phyloP scores from a whole-genome alignment of 2,113 vertebrate species.

The Symphodus melops region DNA sequence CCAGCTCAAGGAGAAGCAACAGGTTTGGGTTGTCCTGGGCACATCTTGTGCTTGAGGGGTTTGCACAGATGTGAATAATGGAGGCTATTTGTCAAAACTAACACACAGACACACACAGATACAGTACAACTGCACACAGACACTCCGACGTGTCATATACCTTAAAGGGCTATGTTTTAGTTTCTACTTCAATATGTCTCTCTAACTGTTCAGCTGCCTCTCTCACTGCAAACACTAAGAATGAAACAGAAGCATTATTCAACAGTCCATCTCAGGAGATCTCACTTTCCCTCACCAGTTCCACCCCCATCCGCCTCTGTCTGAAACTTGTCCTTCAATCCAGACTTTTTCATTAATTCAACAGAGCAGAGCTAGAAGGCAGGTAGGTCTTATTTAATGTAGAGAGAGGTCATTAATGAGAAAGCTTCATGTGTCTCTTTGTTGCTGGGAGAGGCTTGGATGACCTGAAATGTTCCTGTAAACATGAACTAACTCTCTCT shows the following conservation, averaged over 20 bases:
- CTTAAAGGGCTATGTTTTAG: slow-evolving; percentile 33
- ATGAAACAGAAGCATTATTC: slow-evolving; percentile 32
- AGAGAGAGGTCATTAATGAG: slow-evolving; percentile 57
- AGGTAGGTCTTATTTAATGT: slow-evolving; percentile 62
- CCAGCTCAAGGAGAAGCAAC: slow-evolving; percentile 27
- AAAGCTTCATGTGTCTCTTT: slow-evolving; percentile 50
- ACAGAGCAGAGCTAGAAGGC: slow-evolving; percentile 35
- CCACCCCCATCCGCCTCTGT: slow-evolving; percentile 2
- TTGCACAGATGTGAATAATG: slow-evolving; percentile 36
- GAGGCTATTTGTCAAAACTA: not conserved
- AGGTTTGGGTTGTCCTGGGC: slow-evolving; percentile 37
- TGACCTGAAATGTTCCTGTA: slow-evolving; percentile 43
- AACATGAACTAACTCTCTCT: slow-evolving; percentile 20
- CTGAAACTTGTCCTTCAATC: slow-evolving; percentile 50
- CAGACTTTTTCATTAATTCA: slow-evolving; percentile 63
- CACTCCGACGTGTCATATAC: not conserved
- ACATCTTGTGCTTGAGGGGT: slow-evolving; percentile 28
- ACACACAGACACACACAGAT: slow-evolving; percentile 6
- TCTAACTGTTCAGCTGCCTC: slow-evolving; percentile 45
- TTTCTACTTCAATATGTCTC: slow-evolving; percentile 51
- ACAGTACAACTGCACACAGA: not conserved
- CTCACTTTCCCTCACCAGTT: slow-evolving; percentile 35
- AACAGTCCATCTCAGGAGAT: slow-evolving; percentile 34
- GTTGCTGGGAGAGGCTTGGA: slow-evolving; percentile 37
- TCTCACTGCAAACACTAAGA: slow-evolving; percentile 28